phyloP scores from a whole-genome alignment of 2,888 invertebrate genomes.

The Julus scandinavius region DNA sequence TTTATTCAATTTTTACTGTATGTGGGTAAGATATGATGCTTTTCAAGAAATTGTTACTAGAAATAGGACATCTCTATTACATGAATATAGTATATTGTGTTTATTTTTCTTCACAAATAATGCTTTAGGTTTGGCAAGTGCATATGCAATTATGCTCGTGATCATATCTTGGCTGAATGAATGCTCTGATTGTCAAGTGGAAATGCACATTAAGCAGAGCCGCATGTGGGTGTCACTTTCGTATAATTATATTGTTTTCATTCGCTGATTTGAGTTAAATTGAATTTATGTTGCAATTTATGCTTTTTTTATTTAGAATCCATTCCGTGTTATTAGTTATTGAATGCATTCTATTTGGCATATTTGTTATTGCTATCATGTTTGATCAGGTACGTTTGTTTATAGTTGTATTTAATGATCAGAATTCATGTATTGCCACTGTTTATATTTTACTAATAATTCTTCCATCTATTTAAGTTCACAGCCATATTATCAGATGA shows the following conservation, averaged over 20 bases:
- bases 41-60: neutral
- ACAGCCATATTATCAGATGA: slow-evolving; percentile 86
- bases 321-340: slow-evolving; percentile 84
- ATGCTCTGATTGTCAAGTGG: slow-evolving; percentile 75
- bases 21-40: slow-evolving; percentile 71
- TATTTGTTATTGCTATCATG: slow-evolving; percentile 87
- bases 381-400: slow-evolving; percentile 72
- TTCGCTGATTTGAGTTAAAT: neutral
- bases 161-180: slow-evolving; percentile 77
- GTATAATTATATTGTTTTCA: neutral
- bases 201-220: slow-evolving; percentile 75
- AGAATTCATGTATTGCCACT: neutral
- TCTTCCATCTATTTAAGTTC: slow-evolving; percentile 68
- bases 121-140: slow-evolving; percentile 50
- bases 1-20: slow-evolving; percentile 88
- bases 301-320: slow-evolving; percentile 70
- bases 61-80: neutral
- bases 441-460: neutral
- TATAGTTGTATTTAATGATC: neutral
- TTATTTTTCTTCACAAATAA: neutral
- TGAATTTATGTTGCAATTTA: neutral
- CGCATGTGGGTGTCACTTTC: slow-evolving; percentile 72
- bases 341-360: slow-evolving; percentile 85
- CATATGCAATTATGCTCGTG: slow-evolving; percentile 65
- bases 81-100: neutral